Base-by-base conservation (phyloP, 2,888 invertebrate genomes). In the Dynastes tityus region DNA sequence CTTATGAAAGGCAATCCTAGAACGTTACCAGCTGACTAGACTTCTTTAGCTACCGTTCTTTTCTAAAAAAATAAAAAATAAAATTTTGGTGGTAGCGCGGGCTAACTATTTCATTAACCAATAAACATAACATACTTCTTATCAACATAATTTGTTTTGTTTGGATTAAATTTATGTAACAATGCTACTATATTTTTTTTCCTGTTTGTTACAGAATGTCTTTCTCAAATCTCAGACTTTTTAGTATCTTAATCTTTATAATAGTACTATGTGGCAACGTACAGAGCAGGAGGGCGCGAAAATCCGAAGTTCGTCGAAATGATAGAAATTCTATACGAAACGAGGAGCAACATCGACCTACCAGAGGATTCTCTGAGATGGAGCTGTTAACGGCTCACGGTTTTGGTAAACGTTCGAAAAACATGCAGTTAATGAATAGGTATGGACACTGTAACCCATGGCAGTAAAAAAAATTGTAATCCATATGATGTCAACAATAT, bases 351-450 rank as follows among this genome's bases (percentile, higher is more conserved):
- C 90, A 91, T 82, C 89, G 92, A 4, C 90, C 92, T 0, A 92
- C 92, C 40, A 90, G 93, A 74, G 92, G 92, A 40, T 93, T 93
- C 88, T 92, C 92, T 86, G 92, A 92, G 86, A 90, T 91, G 78
- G 91, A 92, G 84, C 84, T 90, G 73, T 91, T 92, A 88, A 92
- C 92, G 0, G 93, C 93, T 0, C 87, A 93, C 82, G 92, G 93
- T 71, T 93, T 93, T 85, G 93, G 93, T 73, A 93, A 93, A 88
- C 89, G 93, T 32, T 91, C 91, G 80, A 85, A 89, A 32, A 88
- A 89, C 63, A 87, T 73, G 58, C 73, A 58, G 16, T 5, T 58
- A 22, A 58, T 58, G 55, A 16, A 58, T 16, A 58, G 55, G 55
- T 58, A 1, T 22, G 22, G 3, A 53, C 9, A 51, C 5, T 51